Evolutionary conservation across 1,140 invertebrate genomes (phyloP), one percentile per base, ranked within the genome.

Genomic region (Bombus breviceps): DNA sequence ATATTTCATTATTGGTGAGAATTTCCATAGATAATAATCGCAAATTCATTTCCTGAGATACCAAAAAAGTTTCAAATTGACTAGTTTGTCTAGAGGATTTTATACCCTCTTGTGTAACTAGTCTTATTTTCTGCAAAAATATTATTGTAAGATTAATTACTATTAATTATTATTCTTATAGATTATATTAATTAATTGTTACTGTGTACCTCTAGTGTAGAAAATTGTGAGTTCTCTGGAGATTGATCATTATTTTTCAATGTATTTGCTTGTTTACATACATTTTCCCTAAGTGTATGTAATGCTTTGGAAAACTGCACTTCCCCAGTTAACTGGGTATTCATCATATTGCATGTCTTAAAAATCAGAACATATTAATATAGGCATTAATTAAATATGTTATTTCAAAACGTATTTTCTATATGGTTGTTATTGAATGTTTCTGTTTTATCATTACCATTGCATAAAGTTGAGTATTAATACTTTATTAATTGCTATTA

Each of bases 21-120:
- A 72, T 39, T 12, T 91, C 76, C 2, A 81, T 81, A 41, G 77
- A 90, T 8, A 92, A 59, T 18, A 92, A 73, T 76, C 80, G 85
- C 18, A 92, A 88, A 76, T 92, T 90, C 15, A 83, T 62, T 84
- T 94, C 91, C 86, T 94, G 93, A 18, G 93, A 89, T 8, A 93
- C 92, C 6, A 95, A 62, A 64, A 94, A 94, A 41, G 93, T 94
- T 74, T 95, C 94, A 4, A 95, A 81, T 81, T 93, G 91, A 59
- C 90, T 91, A 12, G 93, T 90, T 9, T 92, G 83, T 37, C 91
- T 92, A 3, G 92, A 93, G 12, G 91, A 89, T 32, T 93, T 88
- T 71, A 93, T 89, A 64, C 93, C 92, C 66, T 90, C 93, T 69
- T 92, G 88, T 13, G 90, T 91, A 41, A 89, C 92, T 79, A 90